Evolutionary conservation across 2,113 vertebrate species (phyloP), one percentile per base, ranked within the genome.

Genomic region (Climacteris rufus): DNA sequence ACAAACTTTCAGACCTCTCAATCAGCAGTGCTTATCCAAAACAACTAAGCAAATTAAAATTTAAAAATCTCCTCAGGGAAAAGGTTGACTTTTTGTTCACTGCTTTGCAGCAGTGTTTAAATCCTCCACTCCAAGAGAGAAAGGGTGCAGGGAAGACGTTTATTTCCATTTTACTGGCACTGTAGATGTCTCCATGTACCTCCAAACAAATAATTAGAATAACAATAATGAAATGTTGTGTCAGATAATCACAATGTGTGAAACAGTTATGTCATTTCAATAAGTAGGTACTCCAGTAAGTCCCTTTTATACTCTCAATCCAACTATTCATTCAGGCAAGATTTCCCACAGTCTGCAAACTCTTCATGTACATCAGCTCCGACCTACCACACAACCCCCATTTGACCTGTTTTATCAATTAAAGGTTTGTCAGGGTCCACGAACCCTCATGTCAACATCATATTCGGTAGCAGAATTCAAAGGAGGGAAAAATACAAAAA

Each of bases 201-300:
- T 90, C 66, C 57, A 74, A 92, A 90, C 54, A 92, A 94, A 74
- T 60, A 87, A 82, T 59, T 61, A 77, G 76, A 92, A 56, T 93
- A 63, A 81, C 50, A 72, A 22, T 37, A 75, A 92, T 93, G 94
- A 78, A 93, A 91, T 28, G 37, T 87, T 96, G 60, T 86, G 40
- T 72, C 65, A 68, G 76, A 88, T 93, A 96, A 95, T 96, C 94
- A 71, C 72, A 65, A 37, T 65, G 80, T 91, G 78, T 86, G 92
- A 80, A 88, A 87, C 42, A 13, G 71, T 84, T 84, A 86, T 72
- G 78, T 78, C 71, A 83, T 59, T 92, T 95, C 71, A 94, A 2
- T 80, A 87, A 93, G 75, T 61, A 94, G 72, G 50, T 89, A 59
- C 64, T 94, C 86, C 35, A 70, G 1, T 94, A 93, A 84, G 64